Percentiles rank a stretch among this genome's conserved stretches.
phyloP scores from a whole-genome alignment of 2,888 invertebrate genomes.

The Watsonalla binaria region DNA sequence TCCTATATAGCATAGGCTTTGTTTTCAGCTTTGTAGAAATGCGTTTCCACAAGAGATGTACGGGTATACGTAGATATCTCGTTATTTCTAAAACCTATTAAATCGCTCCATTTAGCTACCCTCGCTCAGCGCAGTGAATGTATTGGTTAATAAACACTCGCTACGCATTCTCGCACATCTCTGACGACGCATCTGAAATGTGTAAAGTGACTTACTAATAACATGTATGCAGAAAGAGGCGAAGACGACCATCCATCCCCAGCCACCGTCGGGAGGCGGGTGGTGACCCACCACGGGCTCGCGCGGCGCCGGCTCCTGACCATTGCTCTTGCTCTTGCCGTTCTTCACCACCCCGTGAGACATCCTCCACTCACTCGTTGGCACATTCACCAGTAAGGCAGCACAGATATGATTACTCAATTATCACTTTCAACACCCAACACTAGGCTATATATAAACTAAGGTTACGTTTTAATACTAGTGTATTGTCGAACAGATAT shows the following conservation, averaged over 20 bases:
- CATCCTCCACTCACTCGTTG: conserved; percentile 45
- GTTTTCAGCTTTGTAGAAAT: too few relatives aligned
- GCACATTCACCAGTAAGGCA: conserved; percentile 36
- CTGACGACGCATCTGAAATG: too few relatives aligned
- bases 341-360: conserved; percentile 64
- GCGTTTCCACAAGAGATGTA: too few relatives aligned
- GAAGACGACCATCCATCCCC: conserved; percentile 97
- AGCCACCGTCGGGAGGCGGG: conserved; percentile 94
- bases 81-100: too few relatives aligned
- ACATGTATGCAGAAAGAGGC: conserved; percentile 98
- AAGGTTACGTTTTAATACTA: neutral
- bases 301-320: conserved; percentile 42
- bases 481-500: conserved; percentile 46
- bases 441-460: neutral
- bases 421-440: conserved; percentile 9
- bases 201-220: conserved; percentile 84
- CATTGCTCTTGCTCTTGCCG: conserved; percentile 52
- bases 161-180: too few relatives aligned
- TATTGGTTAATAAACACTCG: too few relatives aligned
- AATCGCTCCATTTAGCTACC: too few relatives aligned
- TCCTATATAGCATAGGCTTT: too few relatives aligned
- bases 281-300: conserved; percentile 60
- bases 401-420: conserved; percentile 32
- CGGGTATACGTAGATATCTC: too few relatives aligned
- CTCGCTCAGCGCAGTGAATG: too few relatives aligned